A percentile compares a stretch with the other conserved stretches of the same genome.
phyloP scores from a whole-genome alignment of 2,113 vertebrate genomes.

The Ploceus nigricollis region DNA sequence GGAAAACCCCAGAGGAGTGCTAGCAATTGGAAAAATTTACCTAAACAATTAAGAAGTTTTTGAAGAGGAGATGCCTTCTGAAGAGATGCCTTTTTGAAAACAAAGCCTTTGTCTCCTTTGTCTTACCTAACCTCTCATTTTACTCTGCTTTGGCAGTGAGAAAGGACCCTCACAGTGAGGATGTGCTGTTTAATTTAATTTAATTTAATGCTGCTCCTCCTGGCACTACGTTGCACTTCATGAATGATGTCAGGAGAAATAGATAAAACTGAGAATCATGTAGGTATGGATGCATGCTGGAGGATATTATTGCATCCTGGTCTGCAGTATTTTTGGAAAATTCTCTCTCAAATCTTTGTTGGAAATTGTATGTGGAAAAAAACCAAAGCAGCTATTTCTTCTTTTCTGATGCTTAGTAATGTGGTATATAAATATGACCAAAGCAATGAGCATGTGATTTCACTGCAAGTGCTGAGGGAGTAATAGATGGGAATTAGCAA shows the following conservation, averaged over 20 bases:
- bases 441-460: not conserved
- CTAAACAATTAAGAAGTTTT: not conserved
- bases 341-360: not conserved
- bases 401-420: not conserved
- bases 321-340: not conserved
- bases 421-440: not conserved
- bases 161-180: not conserved
- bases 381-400: not conserved
- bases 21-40: not conserved
- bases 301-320: not conserved
- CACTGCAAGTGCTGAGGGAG: slow-evolving; percentile 28
- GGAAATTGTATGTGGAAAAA: not conserved
- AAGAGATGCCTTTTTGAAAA: not conserved
- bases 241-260: not conserved
- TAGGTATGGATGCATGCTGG: not conserved
- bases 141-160: not conserved
- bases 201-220: not conserved
- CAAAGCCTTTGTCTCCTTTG: not conserved
- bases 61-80: not conserved
- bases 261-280: not conserved
- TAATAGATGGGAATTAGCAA: slow-evolving; percentile 50
- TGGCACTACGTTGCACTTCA: not conserved
- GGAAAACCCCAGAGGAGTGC: not conserved
- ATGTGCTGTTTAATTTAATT: not conserved
- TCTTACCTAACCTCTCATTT: not conserved